Conservation (phyloP, 2,113 vertebrate species). For the Bothrops jararaca region DNA sequence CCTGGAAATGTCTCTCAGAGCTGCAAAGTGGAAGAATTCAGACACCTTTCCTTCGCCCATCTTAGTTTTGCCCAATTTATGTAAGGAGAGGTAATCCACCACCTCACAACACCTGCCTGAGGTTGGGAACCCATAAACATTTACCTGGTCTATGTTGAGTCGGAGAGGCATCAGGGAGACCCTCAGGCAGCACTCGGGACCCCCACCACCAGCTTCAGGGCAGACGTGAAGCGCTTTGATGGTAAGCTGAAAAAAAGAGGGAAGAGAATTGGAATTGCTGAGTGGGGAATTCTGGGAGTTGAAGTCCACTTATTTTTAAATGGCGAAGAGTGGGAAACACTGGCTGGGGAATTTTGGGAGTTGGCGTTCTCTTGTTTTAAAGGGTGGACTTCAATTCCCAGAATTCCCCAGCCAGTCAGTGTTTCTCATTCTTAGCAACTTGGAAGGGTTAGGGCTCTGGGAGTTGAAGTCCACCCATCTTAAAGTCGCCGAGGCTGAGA, state of each 20-base stretch:
- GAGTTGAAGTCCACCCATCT: too few relatives aligned
- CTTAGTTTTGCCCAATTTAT: not conserved
- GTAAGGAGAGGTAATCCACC: not conserved
- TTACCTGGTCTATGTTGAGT: conserved; percentile 87
- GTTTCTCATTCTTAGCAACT: too few relatives aligned
- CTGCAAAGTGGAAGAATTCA: not conserved
- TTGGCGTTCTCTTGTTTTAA: too few relatives aligned
- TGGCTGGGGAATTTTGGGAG: too few relatives aligned
- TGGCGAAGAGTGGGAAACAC: too few relatives aligned
- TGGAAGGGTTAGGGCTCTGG: too few relatives aligned
- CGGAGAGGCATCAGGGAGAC: conserved; percentile 85
- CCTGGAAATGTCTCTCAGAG: not conserved
- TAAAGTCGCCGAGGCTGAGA: too few relatives aligned
- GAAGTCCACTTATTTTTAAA: too few relatives aligned
- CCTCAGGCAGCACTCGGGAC: conserved; percentile 86
- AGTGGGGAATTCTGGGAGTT: not conserved
- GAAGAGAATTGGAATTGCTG: not conserved
- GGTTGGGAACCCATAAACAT: not conserved
- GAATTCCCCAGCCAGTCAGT: too few relatives aligned
- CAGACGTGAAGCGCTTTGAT: conserved; percentile 87
- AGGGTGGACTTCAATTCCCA: too few relatives aligned
- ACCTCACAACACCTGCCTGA: not conserved
- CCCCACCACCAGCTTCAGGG: conserved; percentile 78
- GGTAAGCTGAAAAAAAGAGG: conserved; percentile 72
- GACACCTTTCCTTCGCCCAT: not conserved